Evolutionary conservation across 2,797 vertebrate genomes (phyloP).

Genomic region (Distichodus sexfasciatus): DNA sequence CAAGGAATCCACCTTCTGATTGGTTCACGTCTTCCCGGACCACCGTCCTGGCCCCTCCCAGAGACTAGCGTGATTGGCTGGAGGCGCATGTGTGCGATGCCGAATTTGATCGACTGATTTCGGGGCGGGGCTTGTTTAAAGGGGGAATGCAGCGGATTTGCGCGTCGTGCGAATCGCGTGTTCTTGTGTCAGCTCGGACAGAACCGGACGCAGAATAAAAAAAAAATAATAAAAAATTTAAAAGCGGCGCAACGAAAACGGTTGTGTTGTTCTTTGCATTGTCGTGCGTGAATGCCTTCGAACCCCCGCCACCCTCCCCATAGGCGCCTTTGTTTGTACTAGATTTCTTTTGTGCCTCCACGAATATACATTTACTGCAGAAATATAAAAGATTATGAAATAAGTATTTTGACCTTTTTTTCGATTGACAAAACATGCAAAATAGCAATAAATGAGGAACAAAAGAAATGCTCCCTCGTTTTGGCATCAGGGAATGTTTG

Average conservation of each 20-base stretch:
- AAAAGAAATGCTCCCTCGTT: no score
- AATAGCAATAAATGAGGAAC: no score
- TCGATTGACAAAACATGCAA: no score
- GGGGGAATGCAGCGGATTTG: constrained; percentile 44
- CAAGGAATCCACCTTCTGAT: constrained; percentile 51
- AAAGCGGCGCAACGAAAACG: not conserved
- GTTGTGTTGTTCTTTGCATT: not conserved
- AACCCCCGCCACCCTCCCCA: not conserved
- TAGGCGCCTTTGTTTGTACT: not conserved
- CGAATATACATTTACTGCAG: not conserved
- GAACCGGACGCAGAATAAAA: not conserved
- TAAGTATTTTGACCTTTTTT: no score
- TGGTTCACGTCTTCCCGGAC: constrained; percentile 72
- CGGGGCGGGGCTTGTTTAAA: constrained; percentile 72
- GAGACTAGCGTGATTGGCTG: constrained; percentile 64
- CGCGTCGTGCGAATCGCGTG: not conserved
- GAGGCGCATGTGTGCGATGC: constrained; percentile 60
- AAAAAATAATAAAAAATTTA: not conserved
- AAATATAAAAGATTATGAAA: no score
- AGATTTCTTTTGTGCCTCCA: not conserved
- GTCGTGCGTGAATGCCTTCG: not conserved
- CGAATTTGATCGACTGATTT: constrained; percentile 85
- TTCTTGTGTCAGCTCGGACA: constrained; percentile 15
- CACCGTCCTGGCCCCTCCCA: constrained; percentile 69
- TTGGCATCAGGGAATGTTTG: no score